Evolutionary conservation across 2,797 vertebrate species (phyloP).

Genomic region (Pogoniulus pusillus): DNA sequence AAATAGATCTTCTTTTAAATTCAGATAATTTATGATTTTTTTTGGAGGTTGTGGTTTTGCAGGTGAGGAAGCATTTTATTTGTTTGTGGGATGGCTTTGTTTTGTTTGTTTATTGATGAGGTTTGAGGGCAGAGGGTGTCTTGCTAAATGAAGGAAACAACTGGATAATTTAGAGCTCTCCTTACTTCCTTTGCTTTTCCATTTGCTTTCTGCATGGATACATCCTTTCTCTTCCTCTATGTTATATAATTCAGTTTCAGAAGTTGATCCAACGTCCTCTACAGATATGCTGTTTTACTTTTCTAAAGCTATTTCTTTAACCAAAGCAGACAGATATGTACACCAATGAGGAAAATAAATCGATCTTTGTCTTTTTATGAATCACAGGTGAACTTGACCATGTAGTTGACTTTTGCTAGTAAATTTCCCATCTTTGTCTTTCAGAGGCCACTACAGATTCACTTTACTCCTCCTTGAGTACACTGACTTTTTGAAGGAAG

Average conservation of each 20-base stretch:
- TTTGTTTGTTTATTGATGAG: not conserved
- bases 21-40: not conserved
- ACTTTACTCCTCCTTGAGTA: not conserved
- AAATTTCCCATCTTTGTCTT: not conserved
- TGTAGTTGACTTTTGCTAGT: not conserved
- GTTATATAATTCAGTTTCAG: not conserved
- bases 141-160: not conserved
- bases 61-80: no score
- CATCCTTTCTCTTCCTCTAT: not conserved
- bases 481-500: not conserved
- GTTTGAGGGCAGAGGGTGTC: not conserved
- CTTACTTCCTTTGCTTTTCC: not conserved
- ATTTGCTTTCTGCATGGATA: not conserved
- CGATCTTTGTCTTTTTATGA: not conserved
- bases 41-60: no score
- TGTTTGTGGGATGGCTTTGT: no score
- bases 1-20: not conserved
- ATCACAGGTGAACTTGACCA: not conserved
- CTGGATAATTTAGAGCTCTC: not conserved
- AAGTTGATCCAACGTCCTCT: not conserved
- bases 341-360: not conserved
- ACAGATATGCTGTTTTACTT: not conserved
- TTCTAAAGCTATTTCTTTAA: not conserved
- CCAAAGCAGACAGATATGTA: not conserved
- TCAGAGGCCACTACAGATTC: not conserved